phyloP scores from a whole-genome alignment of 2,888 invertebrate genomes.

The Merodon equestris region DNA sequence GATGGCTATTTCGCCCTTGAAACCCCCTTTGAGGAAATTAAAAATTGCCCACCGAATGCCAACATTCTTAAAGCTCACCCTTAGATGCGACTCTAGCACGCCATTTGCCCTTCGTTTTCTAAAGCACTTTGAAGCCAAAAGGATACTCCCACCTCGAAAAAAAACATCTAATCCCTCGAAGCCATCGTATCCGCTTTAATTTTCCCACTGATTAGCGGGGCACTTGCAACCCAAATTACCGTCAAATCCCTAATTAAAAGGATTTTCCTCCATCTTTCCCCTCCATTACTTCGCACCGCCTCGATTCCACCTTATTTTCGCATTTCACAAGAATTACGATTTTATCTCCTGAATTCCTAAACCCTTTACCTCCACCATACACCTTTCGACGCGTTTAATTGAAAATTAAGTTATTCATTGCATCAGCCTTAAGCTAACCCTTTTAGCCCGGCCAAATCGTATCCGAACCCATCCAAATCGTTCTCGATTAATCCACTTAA shows the following conservation, averaged over 20 bases:
- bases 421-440: slow-evolving; percentile 6
- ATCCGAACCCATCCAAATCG: too few species aligned
- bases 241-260: slow-evolving; percentile 20
- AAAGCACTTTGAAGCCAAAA: too few species aligned
- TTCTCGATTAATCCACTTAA: slow-evolving; percentile 45
- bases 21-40: too few species aligned
- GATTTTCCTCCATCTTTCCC: background rate
- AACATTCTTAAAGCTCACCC: too few species aligned
- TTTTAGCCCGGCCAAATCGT: background rate
- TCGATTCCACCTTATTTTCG: background rate
- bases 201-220: background rate
- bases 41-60: too few species aligned
- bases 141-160: background rate
- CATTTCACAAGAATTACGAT: slow-evolving; percentile 25
- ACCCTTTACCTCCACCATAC: background rate
- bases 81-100: too few species aligned
- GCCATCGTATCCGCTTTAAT: background rate
- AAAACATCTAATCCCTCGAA: background rate
- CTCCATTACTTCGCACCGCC: too few species aligned
- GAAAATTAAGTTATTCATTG: slow-evolving; percentile 65
- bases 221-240: slow-evolving; percentile 16
- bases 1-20: too few species aligned
- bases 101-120: too few species aligned
- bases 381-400: slow-evolving; percentile 40
- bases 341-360: slow-evolving; percentile 21